Evolutionary conservation across 2,797 vertebrate species (phyloP).

Genomic region (Phrynocephalus forsythii): DNA sequence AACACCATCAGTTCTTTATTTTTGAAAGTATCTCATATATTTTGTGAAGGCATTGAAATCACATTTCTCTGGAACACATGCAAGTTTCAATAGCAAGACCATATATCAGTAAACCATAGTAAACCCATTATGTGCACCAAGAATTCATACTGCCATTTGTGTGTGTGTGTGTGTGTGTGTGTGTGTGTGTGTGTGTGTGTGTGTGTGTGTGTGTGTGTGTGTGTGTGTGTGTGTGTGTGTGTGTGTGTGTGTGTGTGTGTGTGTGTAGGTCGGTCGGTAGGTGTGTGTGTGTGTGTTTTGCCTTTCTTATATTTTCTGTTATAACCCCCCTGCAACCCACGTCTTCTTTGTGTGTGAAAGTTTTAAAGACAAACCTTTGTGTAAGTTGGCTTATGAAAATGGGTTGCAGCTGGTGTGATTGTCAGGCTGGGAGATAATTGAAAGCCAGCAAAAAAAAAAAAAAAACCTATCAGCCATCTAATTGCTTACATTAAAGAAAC

Average conservation of each 20-base stretch:
- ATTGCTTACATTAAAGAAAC: conserved; percentile 75
- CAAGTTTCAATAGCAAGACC: not conserved
- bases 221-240: too few relatives aligned
- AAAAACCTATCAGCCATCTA: conserved; percentile 63
- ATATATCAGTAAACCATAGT: not conserved
- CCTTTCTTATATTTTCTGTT: not conserved
- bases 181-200: too few relatives aligned
- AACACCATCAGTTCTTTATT: too few relatives aligned
- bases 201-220: not conserved
- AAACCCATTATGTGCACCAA: too few relatives aligned
- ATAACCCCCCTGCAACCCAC: not conserved
- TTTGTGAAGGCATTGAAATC: too few relatives aligned
- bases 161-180: too few relatives aligned
- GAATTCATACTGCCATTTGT: not conserved
- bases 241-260: too few relatives aligned
- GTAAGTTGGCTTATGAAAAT: conserved; percentile 65
- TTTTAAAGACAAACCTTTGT: conserved; percentile 53
- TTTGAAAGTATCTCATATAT: too few relatives aligned
- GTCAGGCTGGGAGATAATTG: conserved; percentile 72
- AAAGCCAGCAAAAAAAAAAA: conserved; percentile 63
- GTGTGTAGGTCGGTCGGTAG: too few relatives aligned
- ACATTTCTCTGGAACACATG: too few relatives aligned
- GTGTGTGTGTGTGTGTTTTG: not conserved
- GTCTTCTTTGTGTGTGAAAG: not conserved
- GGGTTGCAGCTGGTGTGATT: conserved; percentile 74